Conservation (phyloP, 2,797 vertebrate genomes). For the Xenops minutus region DNA sequence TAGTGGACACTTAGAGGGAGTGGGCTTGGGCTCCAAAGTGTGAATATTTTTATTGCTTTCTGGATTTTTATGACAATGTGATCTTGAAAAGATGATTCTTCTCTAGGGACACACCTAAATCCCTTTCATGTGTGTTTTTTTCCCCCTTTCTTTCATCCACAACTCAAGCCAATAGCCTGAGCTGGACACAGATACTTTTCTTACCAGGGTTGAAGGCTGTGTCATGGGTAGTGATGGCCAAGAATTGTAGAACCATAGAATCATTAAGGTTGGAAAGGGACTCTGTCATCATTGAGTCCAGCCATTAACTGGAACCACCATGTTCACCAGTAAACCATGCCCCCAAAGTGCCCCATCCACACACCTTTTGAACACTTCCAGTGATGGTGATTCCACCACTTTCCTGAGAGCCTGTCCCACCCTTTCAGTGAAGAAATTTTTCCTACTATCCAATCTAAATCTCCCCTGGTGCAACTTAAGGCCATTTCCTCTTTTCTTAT, state of each 20-base stretch:
- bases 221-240: neutral
- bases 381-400: neutral
- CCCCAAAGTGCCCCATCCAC: neutral
- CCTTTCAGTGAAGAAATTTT: neutral
- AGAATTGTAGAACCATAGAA: neutral
- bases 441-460: neutral
- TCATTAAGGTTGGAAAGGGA: neutral
- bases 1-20: constrained; percentile 52
- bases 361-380: neutral
- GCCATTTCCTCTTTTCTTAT: neutral
- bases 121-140: neutral
- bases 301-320: neutral
- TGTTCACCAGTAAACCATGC: neutral
- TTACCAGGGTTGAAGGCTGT: neutral
- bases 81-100: neutral
- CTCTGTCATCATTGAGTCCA: neutral
- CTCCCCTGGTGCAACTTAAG: neutral
- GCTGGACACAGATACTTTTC: neutral
- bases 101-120: neutral
- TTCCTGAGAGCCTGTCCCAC: neutral
- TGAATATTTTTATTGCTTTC: neutral
- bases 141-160: neutral
- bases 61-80: neutral
- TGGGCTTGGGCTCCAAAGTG: neutral
- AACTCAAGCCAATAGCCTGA: neutral